Evolutionary conservation across 2,888 invertebrate genomes (phyloP).

Genomic region (Siphlonurus alternatus): DNA sequence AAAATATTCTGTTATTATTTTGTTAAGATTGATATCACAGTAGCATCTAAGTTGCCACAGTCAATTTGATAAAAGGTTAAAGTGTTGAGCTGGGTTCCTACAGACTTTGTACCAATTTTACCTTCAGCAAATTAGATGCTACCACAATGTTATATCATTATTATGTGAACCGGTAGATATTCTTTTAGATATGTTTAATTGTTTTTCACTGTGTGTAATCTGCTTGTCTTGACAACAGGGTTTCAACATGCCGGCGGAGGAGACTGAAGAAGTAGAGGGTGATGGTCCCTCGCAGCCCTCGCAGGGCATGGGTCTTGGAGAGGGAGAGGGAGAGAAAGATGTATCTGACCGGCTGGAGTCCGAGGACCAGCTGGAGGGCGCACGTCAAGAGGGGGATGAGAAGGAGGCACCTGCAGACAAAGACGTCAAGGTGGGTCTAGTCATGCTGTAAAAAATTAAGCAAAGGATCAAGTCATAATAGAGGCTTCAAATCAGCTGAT

Average conservation of each 20-base stretch:
- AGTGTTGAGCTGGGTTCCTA: too few species aligned
- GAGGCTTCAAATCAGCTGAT: too few species aligned
- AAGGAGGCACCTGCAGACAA: conserved; percentile 46
- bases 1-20: too few species aligned
- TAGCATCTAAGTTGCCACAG: too few species aligned
- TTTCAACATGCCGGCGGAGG: conserved; percentile 81
- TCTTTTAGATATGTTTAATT: too few species aligned
- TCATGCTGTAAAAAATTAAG: background rate
- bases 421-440: conserved; percentile 42
- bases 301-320: conserved; percentile 73
- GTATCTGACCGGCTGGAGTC: conserved; percentile 84
- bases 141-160: too few species aligned
- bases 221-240: conserved; percentile 41
- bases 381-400: conserved; percentile 62
- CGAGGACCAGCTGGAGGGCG: conserved; percentile 89
- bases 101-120: too few species aligned
- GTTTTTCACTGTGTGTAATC: too few species aligned
- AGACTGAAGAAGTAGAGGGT: conserved; percentile 54
- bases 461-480: background rate
- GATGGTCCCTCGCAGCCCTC: conserved; percentile 26
- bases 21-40: too few species aligned
- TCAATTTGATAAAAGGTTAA: too few species aligned
- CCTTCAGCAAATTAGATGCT: too few species aligned
- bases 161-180: too few species aligned
- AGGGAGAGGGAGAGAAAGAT: conserved; percentile 85